phyloP scores from a whole-genome alignment of 2,113 vertebrate species.

The Bujurquina vittata region DNA sequence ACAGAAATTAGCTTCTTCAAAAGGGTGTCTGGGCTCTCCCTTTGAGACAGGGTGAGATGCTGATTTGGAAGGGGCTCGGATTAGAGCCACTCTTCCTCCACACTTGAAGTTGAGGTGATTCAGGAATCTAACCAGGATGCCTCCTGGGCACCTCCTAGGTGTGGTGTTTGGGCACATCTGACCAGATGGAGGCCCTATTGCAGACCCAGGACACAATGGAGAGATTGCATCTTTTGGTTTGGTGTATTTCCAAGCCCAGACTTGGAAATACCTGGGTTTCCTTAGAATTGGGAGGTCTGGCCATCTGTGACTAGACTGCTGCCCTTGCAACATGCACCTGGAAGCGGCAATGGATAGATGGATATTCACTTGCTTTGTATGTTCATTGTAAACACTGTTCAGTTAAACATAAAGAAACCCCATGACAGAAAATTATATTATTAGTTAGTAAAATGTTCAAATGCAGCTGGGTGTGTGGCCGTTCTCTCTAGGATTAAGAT shows the following conservation, averaged over 20 bases:
- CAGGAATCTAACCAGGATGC: background rate
- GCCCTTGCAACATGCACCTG: background rate
- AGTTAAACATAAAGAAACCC: background rate
- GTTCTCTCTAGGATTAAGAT: background rate
- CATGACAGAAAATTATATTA: background rate
- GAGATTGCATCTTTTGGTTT: background rate
- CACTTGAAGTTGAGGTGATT: background rate
- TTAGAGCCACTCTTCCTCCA: background rate
- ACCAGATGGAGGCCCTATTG: accelerated
- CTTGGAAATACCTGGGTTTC: background rate
- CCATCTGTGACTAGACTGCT: background rate
- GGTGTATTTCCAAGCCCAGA: background rate
- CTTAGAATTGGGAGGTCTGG: background rate
- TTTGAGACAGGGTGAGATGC: too few relatives aligned
- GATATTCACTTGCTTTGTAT: too few relatives aligned
- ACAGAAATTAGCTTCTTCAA: background rate
- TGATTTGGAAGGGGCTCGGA: background rate
- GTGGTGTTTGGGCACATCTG: background rate
- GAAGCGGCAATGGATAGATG: background rate
- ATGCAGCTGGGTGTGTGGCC: background rate
- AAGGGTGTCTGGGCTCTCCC: background rate
- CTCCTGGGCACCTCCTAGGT: background rate
- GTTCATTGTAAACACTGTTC: too few relatives aligned
- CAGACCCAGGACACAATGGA: background rate
- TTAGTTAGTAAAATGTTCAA: background rate